Evolutionary conservation across 2,113 vertebrate species (phyloP).

Genomic region (Lagopus muta): DNA sequence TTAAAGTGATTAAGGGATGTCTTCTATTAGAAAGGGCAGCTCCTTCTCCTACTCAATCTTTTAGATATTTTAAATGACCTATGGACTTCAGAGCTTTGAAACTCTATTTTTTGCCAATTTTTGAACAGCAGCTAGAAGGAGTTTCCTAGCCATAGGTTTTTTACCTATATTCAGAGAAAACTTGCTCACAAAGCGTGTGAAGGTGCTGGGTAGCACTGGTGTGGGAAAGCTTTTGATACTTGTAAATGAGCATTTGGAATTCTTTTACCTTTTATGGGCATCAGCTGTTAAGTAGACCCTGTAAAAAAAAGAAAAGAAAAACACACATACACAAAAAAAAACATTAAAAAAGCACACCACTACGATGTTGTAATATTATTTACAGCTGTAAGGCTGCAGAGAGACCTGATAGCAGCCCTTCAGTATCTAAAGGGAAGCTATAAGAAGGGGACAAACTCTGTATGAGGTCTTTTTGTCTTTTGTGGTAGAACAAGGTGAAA

Average conservation of each 20-base stretch:
- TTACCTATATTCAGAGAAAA: not conserved
- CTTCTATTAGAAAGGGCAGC: not conserved
- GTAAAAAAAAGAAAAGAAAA: not conserved
- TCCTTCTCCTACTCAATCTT: not conserved
- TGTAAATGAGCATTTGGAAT: not conserved
- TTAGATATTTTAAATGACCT: not conserved
- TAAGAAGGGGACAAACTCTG: too few species aligned
- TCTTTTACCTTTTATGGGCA: not conserved
- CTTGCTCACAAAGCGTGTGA: not conserved
- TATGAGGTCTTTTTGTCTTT: too few species aligned
- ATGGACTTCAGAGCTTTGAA: not conserved
- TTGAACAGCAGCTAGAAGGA: not conserved
- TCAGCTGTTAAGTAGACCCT: not conserved
- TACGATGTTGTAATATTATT: accelerated
- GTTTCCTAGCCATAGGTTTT: not conserved
- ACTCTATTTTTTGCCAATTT: not conserved
- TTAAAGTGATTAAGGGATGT: not conserved
- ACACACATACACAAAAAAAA: too few species aligned
- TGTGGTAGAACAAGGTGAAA: too few species aligned
- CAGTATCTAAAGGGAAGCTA: too few species aligned
- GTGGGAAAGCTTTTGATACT: not conserved
- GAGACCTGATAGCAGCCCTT: too few species aligned
- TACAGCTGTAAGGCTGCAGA: not conserved
- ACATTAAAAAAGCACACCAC: too few species aligned
- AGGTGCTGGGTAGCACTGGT: not conserved